These are phyloP conservation scores for Cremastinae sp. DNA, from an alignment of 2,888 invertebrate genomes.

Conservation along the genomic window DNA sequence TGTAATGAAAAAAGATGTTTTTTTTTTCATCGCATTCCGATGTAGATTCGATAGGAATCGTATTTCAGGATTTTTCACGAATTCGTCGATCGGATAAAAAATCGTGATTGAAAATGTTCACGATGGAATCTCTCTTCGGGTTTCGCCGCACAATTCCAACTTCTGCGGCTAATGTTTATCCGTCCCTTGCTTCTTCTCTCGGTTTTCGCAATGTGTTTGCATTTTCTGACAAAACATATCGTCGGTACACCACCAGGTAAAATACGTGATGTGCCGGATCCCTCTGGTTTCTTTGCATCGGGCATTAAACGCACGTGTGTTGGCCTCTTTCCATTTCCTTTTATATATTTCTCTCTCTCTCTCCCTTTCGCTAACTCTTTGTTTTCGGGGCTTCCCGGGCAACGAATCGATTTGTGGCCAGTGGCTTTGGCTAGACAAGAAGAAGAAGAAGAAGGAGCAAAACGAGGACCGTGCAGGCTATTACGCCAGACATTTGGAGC, in stretches of 20 bases:
- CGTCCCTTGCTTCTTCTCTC: not conserved
- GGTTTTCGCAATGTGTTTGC: conserved; percentile 36
- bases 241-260: conserved; percentile 33
- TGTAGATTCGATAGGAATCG: too few species aligned
- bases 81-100: too few species aligned
- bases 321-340: not conserved
- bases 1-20: too few species aligned
- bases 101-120: too few species aligned
- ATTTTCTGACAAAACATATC: conserved; percentile 54
- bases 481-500: conserved; percentile 31
- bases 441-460: conserved; percentile 2
- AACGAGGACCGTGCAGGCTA: conserved; percentile 14
- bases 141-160: conserved; percentile 1
- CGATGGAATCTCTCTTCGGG: too few species aligned
- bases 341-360: not conserved
- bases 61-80: too few species aligned
- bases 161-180: conserved; percentile 19
- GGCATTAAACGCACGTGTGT: conserved; percentile 43
- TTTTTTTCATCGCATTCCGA: too few species aligned
- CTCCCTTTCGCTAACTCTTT: too few species aligned
- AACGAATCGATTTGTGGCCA: conserved; percentile 21
- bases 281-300: conserved; percentile 14
- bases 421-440: not conserved
- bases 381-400: too few species aligned
- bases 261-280: conserved; percentile 27